Evolutionary conservation across 2,888 invertebrate genomes (phyloP).

Genomic region (Melitaea athalia): DNA sequence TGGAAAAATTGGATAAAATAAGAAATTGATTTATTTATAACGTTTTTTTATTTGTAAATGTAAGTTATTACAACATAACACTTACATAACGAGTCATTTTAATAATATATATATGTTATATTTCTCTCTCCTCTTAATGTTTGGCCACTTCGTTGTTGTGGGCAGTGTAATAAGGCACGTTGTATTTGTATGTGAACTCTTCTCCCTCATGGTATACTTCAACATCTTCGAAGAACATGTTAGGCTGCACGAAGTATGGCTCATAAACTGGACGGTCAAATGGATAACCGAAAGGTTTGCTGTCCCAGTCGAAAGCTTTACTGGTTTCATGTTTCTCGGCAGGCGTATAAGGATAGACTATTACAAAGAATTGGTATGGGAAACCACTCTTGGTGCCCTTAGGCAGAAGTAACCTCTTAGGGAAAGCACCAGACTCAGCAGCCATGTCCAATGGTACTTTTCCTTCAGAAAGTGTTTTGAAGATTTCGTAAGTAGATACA

Average conservation of each 20-base stretch:
- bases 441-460: constrained; percentile 78
- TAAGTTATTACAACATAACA: constrained; percentile 18
- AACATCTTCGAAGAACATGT: constrained; percentile 84
- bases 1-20: not conserved
- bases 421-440: constrained; percentile 83
- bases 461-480: constrained; percentile 80
- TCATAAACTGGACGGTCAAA: constrained; percentile 79
- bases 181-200: constrained; percentile 55
- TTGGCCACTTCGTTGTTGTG: constrained; percentile 50
- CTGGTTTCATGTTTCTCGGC: constrained; percentile 56
- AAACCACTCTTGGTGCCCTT: constrained; percentile 86
- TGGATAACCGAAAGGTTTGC: constrained; percentile 81
- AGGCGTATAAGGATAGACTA: constrained; percentile 80
- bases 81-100: constrained; percentile 8
- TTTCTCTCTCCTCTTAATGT: constrained; percentile 49
- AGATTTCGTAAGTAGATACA: constrained; percentile 82
- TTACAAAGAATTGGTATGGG: constrained; percentile 84
- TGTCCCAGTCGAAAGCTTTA: constrained; percentile 65
- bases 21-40: constrained; percentile 49
- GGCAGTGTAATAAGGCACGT: constrained; percentile 49
- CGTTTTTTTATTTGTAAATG: constrained; percentile 31
- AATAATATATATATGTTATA: constrained; percentile 18
- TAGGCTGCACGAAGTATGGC: constrained; percentile 77
- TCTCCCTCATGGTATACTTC: constrained; percentile 77
- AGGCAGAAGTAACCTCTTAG: constrained; percentile 87